Evolutionary conservation across 2,888 invertebrate species (phyloP).

Genomic region (Scaptomyza tumidula): DNA sequence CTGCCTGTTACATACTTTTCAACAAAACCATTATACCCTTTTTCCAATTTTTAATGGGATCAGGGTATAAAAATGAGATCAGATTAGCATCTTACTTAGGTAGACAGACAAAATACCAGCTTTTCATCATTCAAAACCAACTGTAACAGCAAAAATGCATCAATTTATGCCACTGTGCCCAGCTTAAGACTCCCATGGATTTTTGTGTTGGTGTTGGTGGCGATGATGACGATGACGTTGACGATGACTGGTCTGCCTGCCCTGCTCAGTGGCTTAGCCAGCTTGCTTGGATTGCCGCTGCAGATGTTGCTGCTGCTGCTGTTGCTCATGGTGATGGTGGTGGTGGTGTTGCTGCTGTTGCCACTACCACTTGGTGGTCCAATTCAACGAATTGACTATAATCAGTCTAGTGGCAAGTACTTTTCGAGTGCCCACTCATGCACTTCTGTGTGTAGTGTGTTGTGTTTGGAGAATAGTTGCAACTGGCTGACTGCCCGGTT

Average conservation of each 20-base stretch:
- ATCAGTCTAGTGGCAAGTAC: constrained; percentile 81
- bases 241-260: constrained; percentile 55
- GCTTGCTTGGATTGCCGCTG: constrained; percentile 29
- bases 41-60: too few species aligned
- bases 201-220: constrained; percentile 56
- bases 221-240: constrained; percentile 56
- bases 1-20: too few species aligned
- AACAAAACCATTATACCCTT: too few species aligned
- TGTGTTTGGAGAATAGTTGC: constrained; percentile 37
- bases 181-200: constrained; percentile 36
- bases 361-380: constrained; percentile 75
- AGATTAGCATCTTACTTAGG: too few species aligned
- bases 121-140: not conserved
- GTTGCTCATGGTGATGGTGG: constrained; percentile 36
- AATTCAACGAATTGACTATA: constrained; percentile 81
- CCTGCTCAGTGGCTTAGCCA: constrained; percentile 54
- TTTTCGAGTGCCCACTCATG: constrained; percentile 80
- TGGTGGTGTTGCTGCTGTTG: constrained; percentile 20
- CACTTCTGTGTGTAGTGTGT: constrained; percentile 67
- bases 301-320: constrained; percentile 22
- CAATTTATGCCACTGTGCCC: constrained; percentile 40
- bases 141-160: not conserved
- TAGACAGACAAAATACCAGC: too few species aligned
- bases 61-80: too few species aligned
- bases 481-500: constrained; percentile 28